phyloP scores from a whole-genome alignment of 2,113 vertebrate species.

The Lasiurus borealis region DNA sequence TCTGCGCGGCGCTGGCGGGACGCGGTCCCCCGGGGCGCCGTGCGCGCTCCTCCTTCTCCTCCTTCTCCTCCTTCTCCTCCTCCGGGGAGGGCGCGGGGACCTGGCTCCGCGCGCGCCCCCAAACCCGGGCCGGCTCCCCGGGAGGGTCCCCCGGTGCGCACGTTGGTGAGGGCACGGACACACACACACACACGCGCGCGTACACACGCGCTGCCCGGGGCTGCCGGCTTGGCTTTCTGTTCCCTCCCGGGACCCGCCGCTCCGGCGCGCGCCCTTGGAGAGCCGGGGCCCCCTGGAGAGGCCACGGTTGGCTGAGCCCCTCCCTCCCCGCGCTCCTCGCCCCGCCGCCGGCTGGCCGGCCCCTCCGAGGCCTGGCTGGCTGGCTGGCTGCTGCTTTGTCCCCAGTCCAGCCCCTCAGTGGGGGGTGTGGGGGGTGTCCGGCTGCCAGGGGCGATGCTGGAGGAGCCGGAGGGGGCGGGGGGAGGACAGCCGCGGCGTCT shows the following conservation, averaged over 20 bases:
- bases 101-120: not conserved
- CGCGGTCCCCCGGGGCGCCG: conserved; percentile 50
- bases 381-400: conserved; percentile 62
- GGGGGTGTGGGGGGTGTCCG: not conserved
- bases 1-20: conserved; percentile 73
- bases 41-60: conserved; percentile 52
- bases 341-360: not conserved
- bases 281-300: conserved; percentile 3
- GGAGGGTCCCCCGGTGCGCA: not conserved
- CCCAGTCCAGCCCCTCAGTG: conserved; percentile 12
- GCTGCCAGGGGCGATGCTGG: not conserved
- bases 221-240: not conserved
- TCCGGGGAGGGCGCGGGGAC: conserved; percentile 63
- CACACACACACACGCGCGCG: not conserved
- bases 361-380: conserved; percentile 36
- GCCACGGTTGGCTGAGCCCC: not conserved
- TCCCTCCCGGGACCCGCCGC: not conserved
- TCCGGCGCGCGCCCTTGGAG: conserved; percentile 27
- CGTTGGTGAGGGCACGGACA: not conserved
- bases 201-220: not conserved
- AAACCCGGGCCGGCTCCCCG: conserved; percentile 28
- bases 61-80: not conserved
- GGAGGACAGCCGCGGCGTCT: not conserved
- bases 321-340: not conserved
- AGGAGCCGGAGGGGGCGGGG: not conserved